Base-by-base conservation (phyloP, 2,797 vertebrate species). In the Poeciliopsis paucimaculata region DNA sequence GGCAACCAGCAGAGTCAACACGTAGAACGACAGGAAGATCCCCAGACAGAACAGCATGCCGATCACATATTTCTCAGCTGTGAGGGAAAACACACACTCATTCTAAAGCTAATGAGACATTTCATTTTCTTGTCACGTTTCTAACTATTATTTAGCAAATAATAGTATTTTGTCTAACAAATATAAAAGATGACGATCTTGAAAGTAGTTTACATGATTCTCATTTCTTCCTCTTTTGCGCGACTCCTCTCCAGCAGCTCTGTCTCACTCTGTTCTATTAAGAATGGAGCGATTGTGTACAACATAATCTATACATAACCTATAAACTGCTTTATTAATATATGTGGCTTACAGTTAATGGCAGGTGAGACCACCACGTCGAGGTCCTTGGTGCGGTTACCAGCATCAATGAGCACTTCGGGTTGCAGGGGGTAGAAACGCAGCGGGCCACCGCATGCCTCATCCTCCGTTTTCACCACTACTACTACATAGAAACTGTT, bases 401-500 rank as follows among this genome's bases (percentile, higher is more conserved):
- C 97, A 57, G 97, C 96, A 39, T 98, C 96, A 0, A 99, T 93
- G 0, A 98, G 96, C 53, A 97, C 95, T 77, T 98, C 97, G 0
- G 96, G 95, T 26, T 71, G 87, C n/a, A 98, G 94, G 2, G 98
- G 98, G 87, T 99, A 99, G 86, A 95, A 98, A 51, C 94, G 97
- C 83, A 99, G 92, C 0, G 97, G 91, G 0, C 98, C 98, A 0
- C 98, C 98, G 0, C 98, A 99, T 0, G 93, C 98, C 92, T 99
- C 97, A 0, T 99, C 98, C 89, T 99, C 98, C 0, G 98, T 98
- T 94, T 99, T 99, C 75, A 99, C 98, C 88, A 99, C 98, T 1
- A 99, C 95, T 78, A 99, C 98, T 86, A 99, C 98, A 0, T 99
- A 99, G 93, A 99, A 99, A 82, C 98, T 98, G 90, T 98, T 97